Percentiles rank a stretch among this genome's conserved stretches.
Evolutionary conservation across 2,113 vertebrate species (phyloP).

Genomic region (Piliocolobus tephrosceles): DNA sequence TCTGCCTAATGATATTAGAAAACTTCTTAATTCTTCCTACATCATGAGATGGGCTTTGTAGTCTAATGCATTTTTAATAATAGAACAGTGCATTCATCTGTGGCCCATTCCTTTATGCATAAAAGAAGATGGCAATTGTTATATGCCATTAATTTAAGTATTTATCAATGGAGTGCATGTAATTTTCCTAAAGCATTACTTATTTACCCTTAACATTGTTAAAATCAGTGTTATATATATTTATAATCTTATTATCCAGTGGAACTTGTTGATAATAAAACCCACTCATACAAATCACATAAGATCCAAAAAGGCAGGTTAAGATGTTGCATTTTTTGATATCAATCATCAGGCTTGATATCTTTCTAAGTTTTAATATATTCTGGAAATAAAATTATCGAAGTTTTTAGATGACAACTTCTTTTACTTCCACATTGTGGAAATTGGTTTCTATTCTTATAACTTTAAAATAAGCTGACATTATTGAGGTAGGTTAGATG

Average conservation of each 20-base stretch:
- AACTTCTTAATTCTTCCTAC: slow-evolving; percentile 80
- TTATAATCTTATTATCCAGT: neutral
- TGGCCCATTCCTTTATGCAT: slow-evolving; percentile 52
- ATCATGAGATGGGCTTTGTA: slow-evolving; percentile 73
- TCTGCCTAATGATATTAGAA: slow-evolving; percentile 76
- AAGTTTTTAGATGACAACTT: neutral
- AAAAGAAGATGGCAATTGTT: slow-evolving; percentile 63
- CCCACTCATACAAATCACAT: neutral
- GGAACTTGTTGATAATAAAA: slow-evolving; percentile 41
- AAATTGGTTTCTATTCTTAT: neutral
- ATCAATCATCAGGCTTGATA: neutral
- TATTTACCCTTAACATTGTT: slow-evolving; percentile 52
- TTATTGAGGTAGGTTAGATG: neutral
- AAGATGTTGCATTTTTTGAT: slow-evolving; percentile 10
- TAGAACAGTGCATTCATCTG: slow-evolving; percentile 54
- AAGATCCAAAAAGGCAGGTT: neutral
- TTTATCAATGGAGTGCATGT: slow-evolving; percentile 69
- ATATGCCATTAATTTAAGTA: slow-evolving; percentile 71
- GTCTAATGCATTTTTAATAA: slow-evolving; percentile 83
- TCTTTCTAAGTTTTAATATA: neutral
- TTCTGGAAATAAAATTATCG: neutral
- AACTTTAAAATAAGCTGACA: neutral
- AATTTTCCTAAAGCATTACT: slow-evolving; percentile 65
- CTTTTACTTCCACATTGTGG: neutral
- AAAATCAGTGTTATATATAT: slow-evolving; percentile 35